These are phyloP conservation scores for Ochotona princeps DNA, from an alignment of 2,113 vertebrate species.

Conservation along the genomic window DNA sequence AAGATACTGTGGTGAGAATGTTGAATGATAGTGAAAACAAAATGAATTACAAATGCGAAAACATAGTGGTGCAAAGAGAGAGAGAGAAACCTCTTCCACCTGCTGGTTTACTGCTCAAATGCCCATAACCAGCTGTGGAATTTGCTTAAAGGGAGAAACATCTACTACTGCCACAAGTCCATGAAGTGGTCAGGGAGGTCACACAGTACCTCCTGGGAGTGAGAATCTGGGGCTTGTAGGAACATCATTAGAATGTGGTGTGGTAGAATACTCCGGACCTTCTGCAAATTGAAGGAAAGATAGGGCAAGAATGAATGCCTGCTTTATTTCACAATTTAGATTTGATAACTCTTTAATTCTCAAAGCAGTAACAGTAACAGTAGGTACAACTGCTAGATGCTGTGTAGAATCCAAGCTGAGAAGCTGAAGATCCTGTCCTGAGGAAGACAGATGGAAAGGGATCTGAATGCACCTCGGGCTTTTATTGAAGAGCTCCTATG, in stretches of 20 bases:
- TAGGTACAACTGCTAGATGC: neutral
- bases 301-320: neutral
- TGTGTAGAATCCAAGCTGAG: neutral
- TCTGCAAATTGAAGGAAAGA: neutral
- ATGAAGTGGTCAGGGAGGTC: neutral
- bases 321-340: conserved; percentile 10
- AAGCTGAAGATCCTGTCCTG: neutral
- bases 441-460: neutral
- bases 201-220: neutral
- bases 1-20: neutral
- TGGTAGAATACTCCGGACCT: neutral
- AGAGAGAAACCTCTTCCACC: neutral
- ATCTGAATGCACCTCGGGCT: neutral
- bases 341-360: neutral
- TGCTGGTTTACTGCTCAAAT: too few relatives aligned
- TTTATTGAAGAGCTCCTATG: neutral
- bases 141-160: neutral
- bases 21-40: neutral
- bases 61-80: neutral
- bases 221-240: neutral
- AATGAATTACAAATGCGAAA: neutral
- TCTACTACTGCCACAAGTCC: neutral
- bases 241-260: neutral
- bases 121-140: neutral
- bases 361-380: neutral